Percentiles rank a stretch among this genome's conserved stretches.
These are phyloP conservation scores for Calephelis virginiensis DNA, from an alignment of 1,140 invertebrate genomes.

Conservation along the genomic window DNA sequence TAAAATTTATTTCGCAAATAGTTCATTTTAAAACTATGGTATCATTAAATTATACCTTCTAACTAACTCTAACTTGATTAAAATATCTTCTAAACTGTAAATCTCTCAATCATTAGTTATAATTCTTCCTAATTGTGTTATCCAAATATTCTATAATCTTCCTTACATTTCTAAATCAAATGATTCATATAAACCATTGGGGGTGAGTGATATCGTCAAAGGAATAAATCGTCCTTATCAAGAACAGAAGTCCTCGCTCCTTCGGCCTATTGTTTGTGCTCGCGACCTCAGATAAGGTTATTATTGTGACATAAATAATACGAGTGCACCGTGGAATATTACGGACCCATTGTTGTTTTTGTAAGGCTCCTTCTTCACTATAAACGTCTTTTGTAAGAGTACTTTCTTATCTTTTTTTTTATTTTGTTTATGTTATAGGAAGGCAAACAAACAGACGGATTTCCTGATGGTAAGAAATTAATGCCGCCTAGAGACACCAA, in stretches of 20 bases:
- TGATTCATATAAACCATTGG: constrained; percentile 42
- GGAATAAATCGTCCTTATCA: constrained; percentile 62
- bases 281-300: constrained; percentile 65
- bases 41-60: too few relatives aligned
- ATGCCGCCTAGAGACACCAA: too few relatives aligned
- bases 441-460: too few relatives aligned
- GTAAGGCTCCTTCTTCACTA: neutral
- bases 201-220: constrained; percentile 46
- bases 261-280: constrained; percentile 51
- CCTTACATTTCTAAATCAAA: constrained; percentile 8
- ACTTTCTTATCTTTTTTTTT: too few relatives aligned
- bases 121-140: too few relatives aligned
- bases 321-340: constrained; percentile 60
- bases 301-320: constrained; percentile 69
- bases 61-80: too few relatives aligned
- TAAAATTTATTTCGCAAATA: too few relatives aligned
- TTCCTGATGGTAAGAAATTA: too few relatives aligned
- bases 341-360: constrained; percentile 38
- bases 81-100: too few relatives aligned
- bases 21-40: too few relatives aligned
- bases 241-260: constrained; percentile 39
- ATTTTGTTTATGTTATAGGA: too few relatives aligned
- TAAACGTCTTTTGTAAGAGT: neutral
- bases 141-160: neutral
- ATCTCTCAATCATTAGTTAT: too few relatives aligned